phyloP scores from a whole-genome alignment of 2,888 invertebrate species.

The Cheiracanthium punctorium region DNA sequence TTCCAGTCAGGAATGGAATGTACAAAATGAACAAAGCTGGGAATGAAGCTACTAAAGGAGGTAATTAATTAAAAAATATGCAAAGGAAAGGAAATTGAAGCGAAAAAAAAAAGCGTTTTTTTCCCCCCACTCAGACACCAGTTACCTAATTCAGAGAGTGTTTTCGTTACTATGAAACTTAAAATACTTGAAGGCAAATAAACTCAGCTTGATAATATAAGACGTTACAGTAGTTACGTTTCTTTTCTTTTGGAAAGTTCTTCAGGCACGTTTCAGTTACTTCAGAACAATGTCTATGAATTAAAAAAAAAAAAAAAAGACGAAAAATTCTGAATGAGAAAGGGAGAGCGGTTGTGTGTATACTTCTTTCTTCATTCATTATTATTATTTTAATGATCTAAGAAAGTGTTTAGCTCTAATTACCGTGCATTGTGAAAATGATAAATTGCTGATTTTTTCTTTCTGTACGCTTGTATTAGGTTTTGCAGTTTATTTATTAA shows the following conservation, averaged over 20 bases:
- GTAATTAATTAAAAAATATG: conserved; percentile 1
- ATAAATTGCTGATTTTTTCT: too few species aligned
- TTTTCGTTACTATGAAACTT: background rate
- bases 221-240: background rate
- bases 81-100: background rate
- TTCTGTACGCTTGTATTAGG: too few species aligned
- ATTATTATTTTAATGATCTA: too few species aligned
- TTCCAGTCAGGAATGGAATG: background rate
- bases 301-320: background rate
- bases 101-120: too few species aligned
- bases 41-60: background rate
- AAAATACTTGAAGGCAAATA: too few species aligned
- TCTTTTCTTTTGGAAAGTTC: background rate
- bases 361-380: too few species aligned
- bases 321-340: too few species aligned
- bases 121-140: background rate
- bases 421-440: too few species aligned
- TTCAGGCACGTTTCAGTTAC: background rate
- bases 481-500: too few species aligned
- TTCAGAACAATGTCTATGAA: background rate
- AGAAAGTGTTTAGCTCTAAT: too few species aligned
- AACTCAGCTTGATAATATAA: background rate
- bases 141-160: background rate
- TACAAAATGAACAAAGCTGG: background rate
- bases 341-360: too few species aligned